A percentile compares a stretch with the other conserved stretches of the same genome.
phyloP scores from a whole-genome alignment of 2,888 invertebrate genomes.

The Malacosoma neustria region DNA sequence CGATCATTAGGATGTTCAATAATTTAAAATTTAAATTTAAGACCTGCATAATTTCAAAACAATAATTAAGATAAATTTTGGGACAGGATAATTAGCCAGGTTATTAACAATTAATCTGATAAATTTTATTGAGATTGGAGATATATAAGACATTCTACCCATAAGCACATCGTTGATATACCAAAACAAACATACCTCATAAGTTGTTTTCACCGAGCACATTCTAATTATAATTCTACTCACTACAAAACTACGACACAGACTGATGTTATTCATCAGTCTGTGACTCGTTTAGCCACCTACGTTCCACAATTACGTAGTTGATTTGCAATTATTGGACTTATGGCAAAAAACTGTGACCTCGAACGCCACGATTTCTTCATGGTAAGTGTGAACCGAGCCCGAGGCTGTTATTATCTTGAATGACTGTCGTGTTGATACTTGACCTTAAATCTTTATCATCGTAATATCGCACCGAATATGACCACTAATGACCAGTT shows the following conservation, averaged over 20 bases:
- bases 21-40: no score
- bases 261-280: slow-evolving; percentile 37
- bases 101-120: no score
- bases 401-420: slow-evolving; percentile 1
- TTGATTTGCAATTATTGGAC: slow-evolving; percentile 15
- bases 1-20: no score
- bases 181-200: slow-evolving; percentile 48
- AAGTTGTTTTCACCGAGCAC: slow-evolving; percentile 39
- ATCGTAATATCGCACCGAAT: slow-evolving; percentile 27
- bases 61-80: no score
- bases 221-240: slow-evolving; percentile 37
- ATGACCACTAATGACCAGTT: slow-evolving; percentile 18
- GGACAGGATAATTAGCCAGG: no score
- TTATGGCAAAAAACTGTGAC: slow-evolving; percentile 20
- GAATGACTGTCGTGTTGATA: slow-evolving; percentile 29
- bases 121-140: no score
- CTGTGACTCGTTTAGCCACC: slow-evolving; percentile 15
- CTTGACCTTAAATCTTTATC: slow-evolving; percentile 40
- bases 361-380: slow-evolving; percentile 13
- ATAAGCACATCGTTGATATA: no score
- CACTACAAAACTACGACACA: slow-evolving; percentile 33
- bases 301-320: slow-evolving; percentile 16
- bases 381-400: background rate
- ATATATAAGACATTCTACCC: no score
- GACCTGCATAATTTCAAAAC: no score